Conservation (phyloP, 2,888 invertebrate genomes). For the Dynastes maya region DNA sequence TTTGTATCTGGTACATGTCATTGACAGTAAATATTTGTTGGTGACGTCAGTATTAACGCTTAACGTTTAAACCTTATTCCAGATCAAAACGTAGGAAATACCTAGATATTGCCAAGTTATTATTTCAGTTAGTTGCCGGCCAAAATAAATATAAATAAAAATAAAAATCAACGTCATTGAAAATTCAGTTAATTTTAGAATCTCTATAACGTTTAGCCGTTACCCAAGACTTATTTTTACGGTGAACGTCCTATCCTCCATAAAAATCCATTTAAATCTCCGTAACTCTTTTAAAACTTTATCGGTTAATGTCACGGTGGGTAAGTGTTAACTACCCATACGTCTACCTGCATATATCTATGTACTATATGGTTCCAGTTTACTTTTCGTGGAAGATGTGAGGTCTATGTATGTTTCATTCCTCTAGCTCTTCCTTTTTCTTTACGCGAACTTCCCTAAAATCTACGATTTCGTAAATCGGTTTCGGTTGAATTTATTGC, state of each 20-base stretch:
- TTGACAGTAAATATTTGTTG: too few species aligned
- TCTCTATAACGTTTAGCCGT: not conserved
- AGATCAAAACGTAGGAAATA: too few species aligned
- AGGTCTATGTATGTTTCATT: not conserved
- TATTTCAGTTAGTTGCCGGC: too few species aligned
- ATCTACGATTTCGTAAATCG: slow-evolving; percentile 42
- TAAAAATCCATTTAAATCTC: not conserved
- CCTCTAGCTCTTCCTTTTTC: not conserved
- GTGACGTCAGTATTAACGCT: too few species aligned
- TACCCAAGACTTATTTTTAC: not conserved
- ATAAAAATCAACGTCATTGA: too few species aligned
- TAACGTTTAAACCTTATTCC: too few species aligned
- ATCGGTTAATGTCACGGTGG: not conserved
- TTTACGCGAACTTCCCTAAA: slow-evolving; percentile 7
- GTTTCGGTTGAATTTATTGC: slow-evolving; percentile 39
- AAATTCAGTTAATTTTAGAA: too few species aligned
- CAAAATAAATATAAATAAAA: too few species aligned
- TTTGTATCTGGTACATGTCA: too few species aligned
- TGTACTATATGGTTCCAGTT: not conserved
- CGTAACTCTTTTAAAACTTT: not conserved
- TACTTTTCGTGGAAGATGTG: slow-evolving; percentile 21
- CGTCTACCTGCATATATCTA: not conserved
- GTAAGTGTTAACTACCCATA: not conserved
- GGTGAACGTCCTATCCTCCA: not conserved
- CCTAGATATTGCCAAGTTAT: too few species aligned